Evolutionary conservation across 2,797 vertebrate species (phyloP).

Genomic region (Microctenopoma steveboyesi): DNA sequence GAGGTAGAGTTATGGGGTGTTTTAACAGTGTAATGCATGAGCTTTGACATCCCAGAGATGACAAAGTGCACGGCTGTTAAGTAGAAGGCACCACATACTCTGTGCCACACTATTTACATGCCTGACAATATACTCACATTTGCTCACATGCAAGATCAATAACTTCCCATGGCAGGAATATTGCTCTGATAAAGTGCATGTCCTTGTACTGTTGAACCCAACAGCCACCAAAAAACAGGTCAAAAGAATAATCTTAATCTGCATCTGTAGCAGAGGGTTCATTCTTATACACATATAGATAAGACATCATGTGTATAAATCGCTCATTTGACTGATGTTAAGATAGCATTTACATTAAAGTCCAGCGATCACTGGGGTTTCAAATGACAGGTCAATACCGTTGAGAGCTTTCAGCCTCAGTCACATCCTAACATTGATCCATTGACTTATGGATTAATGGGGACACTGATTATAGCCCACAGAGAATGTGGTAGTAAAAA

Average conservation of each 20-base stretch:
- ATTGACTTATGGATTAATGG: conserved; percentile 79
- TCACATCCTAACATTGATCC: conserved; percentile 65
- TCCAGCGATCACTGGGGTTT: conserved; percentile 73
- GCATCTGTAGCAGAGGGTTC: conserved; percentile 17
- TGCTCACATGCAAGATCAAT: conserved; percentile 54
- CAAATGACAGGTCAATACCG: conserved; percentile 77
- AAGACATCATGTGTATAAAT: conserved; percentile 47
- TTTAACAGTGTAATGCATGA: conserved; percentile 70
- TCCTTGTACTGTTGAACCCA: conserved; percentile 45
- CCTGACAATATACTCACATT: conserved; percentile 59
- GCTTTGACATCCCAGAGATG: conserved; percentile 67
- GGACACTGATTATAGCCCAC: conserved; percentile 67
- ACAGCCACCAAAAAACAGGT: conserved; percentile 48
- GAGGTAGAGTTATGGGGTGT: conserved; percentile 66
- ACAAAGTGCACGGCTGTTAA: conserved; percentile 68
- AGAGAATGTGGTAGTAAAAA: conserved; percentile 65
- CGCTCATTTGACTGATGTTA: conserved; percentile 64
- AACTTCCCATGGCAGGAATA: conserved; percentile 31
- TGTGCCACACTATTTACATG: conserved; percentile 66
- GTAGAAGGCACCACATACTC: conserved; percentile 52
- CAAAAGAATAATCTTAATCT: conserved; percentile 48
- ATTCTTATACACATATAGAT: conserved; percentile 11
- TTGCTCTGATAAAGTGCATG: conserved; percentile 30
- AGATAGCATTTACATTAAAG: conserved; percentile 70
- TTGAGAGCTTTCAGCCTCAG: conserved; percentile 75